Percentiles rank a stretch among this genome's conserved stretches.
Conservation (phyloP, 1,140 invertebrate genomes). For the Heliconius congener region DNA sequence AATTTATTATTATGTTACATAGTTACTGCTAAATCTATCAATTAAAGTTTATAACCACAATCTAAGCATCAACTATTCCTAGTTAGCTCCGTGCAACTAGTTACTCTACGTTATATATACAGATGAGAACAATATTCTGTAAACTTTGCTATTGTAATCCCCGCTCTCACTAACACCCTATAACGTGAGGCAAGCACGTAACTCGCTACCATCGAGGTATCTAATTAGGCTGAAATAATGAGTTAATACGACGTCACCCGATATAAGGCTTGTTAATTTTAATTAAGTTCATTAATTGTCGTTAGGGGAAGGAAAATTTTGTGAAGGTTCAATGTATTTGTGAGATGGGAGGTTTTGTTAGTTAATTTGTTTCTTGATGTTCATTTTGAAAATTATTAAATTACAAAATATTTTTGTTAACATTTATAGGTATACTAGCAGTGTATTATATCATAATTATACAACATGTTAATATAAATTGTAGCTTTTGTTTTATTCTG, state of each 20-base stretch:
- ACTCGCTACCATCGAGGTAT: conserved; percentile 15
- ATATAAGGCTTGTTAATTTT: conserved; percentile 16
- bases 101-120: not conserved
- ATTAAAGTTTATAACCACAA: too few species aligned
- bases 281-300: conserved; percentile 19
- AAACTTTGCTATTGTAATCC: not conserved
- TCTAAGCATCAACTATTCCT: too few species aligned
- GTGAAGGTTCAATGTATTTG: conserved; percentile 1
- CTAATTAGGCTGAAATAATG: conserved; percentile 25
- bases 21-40: too few species aligned
- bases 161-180: not conserved
- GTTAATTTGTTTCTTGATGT: not conserved
- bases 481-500: too few species aligned
- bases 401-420: too few species aligned
- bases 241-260: conserved; percentile 7
- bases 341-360: not conserved
- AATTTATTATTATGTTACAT: too few species aligned
- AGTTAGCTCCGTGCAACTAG: too few species aligned
- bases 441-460: too few species aligned
- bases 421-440: too few species aligned
- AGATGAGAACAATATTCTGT: not conserved
- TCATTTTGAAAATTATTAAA: not conserved
- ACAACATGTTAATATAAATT: too few species aligned
- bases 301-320: not conserved
- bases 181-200: conserved; percentile 2